A percentile compares a stretch with the other conserved stretches of the same genome.
These are phyloP conservation scores for Gavialis gangeticus DNA, from an alignment of 2,113 vertebrate species.

Conservation along the genomic window DNA sequence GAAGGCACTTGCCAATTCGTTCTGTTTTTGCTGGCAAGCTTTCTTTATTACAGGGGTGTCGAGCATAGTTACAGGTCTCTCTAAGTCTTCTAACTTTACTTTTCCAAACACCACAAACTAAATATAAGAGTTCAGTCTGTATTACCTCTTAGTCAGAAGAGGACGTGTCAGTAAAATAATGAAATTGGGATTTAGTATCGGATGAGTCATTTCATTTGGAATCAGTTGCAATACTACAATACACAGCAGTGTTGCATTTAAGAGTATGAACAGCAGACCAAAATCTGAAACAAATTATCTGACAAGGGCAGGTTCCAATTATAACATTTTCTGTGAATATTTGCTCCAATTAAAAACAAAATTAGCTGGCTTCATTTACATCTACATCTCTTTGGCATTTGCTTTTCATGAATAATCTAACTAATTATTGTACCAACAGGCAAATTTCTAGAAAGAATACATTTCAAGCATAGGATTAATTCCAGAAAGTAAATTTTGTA, in stretches of 20 bases:
- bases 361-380: not conserved
- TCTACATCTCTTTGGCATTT: not conserved
- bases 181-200: too few relatives aligned
- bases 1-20: not conserved
- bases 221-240: not conserved
- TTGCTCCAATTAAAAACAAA: not conserved
- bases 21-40: not conserved
- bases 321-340: not conserved
- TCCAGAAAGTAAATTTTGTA: not conserved
- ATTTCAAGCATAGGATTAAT: not conserved
- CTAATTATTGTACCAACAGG: not conserved
- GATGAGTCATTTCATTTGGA: not conserved
- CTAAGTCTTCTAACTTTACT: not conserved
- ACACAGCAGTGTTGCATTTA: not conserved
- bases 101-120: not conserved
- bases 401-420: not conserved
- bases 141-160: not conserved
- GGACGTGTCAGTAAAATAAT: not conserved
- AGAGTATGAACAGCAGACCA: not conserved
- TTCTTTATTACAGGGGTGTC: not conserved
- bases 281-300: not conserved
- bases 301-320: not conserved
- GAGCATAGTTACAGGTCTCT: not conserved
- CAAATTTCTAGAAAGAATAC: not conserved
- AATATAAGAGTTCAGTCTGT: not conserved